phyloP scores from a whole-genome alignment of 2,888 invertebrate species.

The Phymatocera aterrima region DNA sequence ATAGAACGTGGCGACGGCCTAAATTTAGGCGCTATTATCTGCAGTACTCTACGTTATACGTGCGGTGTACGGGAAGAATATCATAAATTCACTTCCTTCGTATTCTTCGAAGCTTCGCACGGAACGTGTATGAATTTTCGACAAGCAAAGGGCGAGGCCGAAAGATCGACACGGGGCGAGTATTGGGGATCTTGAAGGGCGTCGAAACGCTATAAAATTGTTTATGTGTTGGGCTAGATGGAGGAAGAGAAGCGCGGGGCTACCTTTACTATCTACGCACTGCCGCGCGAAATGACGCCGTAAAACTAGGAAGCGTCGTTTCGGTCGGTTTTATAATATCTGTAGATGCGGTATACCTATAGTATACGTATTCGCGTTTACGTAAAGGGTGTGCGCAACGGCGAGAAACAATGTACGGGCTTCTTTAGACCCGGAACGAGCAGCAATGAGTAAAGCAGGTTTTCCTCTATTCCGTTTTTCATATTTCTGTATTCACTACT shows the following conservation, averaged over 20 bases:
- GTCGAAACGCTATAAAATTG: constrained; percentile 29
- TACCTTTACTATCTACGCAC: constrained; percentile 38
- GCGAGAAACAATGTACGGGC: no score
- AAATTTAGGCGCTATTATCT: neutral
- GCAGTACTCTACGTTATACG: no score
- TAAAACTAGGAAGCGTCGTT: constrained; percentile 36
- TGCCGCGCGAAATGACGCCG: constrained; percentile 19
- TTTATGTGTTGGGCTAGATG: constrained; percentile 10
- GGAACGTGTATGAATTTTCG: neutral
- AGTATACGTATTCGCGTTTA: neutral
- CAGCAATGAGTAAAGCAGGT: neutral
- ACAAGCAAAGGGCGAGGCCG: neutral
- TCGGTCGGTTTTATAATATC: constrained; percentile 31
- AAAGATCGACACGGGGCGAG: neutral
- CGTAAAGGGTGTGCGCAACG: neutral
- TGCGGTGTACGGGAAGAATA: no score
- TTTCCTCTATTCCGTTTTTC: neutral
- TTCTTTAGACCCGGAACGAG: no score
- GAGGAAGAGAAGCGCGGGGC: neutral
- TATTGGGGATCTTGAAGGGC: constrained; percentile 14
- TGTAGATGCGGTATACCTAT: neutral
- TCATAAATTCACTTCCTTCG: no score
- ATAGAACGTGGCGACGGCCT: neutral
- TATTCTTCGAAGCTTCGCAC: no score
- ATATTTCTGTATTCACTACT: no score